phyloP scores from a whole-genome alignment of 2,888 invertebrate genomes.

The Cosmopolites sordidus region DNA sequence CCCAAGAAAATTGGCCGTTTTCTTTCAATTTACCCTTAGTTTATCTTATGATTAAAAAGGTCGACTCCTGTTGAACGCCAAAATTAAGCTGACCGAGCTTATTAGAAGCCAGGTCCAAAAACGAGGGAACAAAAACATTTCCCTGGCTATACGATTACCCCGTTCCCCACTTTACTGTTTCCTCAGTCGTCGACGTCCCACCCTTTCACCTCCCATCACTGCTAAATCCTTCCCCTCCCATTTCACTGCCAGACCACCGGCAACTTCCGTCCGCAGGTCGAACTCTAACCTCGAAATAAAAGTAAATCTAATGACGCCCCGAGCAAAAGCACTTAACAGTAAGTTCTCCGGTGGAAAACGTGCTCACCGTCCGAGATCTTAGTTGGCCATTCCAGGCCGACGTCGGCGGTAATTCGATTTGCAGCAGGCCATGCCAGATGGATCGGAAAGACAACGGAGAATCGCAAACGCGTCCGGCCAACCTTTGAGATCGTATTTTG shows the following conservation, averaged over 20 bases:
- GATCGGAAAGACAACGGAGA: slow-evolving; percentile 44
- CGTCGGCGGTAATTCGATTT: slow-evolving; percentile 42
- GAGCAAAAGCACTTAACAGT: slow-evolving; percentile 20
- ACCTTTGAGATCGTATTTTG: slow-evolving; percentile 3
- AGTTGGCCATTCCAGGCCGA: slow-evolving; percentile 37
- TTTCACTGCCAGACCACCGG: too few relatives aligned
- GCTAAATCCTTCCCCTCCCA: too few relatives aligned
- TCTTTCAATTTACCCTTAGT: too few relatives aligned
- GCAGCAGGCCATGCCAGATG: slow-evolving; percentile 42
- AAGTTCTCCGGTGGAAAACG: slow-evolving; percentile 19
- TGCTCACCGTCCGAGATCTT: slow-evolving; percentile 32
- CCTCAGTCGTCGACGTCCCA: too few relatives aligned
- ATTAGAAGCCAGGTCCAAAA: too few relatives aligned
- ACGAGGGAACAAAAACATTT: too few relatives aligned
- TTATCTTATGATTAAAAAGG: too few relatives aligned
- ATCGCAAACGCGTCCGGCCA: slow-evolving; percentile 18
- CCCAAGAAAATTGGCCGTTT: too few relatives aligned
- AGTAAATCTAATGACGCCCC: slow-evolving; percentile 15
- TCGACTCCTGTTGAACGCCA: too few relatives aligned
- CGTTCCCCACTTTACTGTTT: too few relatives aligned
- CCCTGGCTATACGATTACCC: too few relatives aligned
- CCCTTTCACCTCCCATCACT: not conserved
- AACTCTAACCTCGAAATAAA: slow-evolving; percentile 4
- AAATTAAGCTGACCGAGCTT: too few relatives aligned
- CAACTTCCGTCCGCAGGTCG: not conserved